Evolutionary conservation across 1,140 invertebrate species (phyloP).

Genomic region (Macrobrachium nipponense): DNA sequence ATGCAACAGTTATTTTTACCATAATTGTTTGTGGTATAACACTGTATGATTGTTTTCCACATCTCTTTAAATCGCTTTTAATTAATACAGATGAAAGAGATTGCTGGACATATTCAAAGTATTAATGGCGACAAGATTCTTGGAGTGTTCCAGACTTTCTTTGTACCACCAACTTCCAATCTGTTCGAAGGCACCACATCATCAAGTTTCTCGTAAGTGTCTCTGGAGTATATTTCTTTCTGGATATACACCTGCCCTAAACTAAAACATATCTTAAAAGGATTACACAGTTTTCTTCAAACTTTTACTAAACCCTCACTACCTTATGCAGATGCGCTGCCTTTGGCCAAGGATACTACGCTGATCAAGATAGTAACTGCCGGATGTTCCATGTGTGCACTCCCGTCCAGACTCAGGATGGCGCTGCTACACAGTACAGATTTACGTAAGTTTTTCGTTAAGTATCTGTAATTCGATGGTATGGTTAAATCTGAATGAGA

Average conservation of each 20-base stretch:
- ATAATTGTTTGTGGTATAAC: background rate
- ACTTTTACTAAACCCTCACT: background rate
- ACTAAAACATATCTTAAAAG: background rate
- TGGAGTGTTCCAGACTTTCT: slow-evolving; percentile 25
- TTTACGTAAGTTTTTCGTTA: background rate
- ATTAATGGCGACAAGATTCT: background rate
- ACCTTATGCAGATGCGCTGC: slow-evolving; percentile 1
- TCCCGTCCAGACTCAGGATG: background rate
- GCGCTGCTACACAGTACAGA: slow-evolving; percentile 4
- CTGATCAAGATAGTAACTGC: slow-evolving; percentile 13
- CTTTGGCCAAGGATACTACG: slow-evolving; percentile 23
- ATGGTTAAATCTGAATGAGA: background rate
- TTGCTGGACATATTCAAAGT: slow-evolving; percentile 16
- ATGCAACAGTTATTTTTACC: background rate
- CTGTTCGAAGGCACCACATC: slow-evolving; percentile 12
- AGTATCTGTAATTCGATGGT: background rate
- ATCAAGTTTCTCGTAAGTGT: slow-evolving; percentile 13
- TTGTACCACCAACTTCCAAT: background rate
- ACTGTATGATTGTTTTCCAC: background rate
- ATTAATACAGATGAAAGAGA: slow-evolving; percentile 11
- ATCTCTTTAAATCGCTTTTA: background rate
- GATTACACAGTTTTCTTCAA: background rate
- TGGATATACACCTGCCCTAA: background rate
- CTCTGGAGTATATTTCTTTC: background rate
- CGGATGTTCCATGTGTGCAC: slow-evolving; percentile 25